Percentiles rank a stretch among this genome's conserved stretches.
Evolutionary conservation across 2,888 invertebrate genomes (phyloP).

Genomic region (Linnaemya tessellans): DNA sequence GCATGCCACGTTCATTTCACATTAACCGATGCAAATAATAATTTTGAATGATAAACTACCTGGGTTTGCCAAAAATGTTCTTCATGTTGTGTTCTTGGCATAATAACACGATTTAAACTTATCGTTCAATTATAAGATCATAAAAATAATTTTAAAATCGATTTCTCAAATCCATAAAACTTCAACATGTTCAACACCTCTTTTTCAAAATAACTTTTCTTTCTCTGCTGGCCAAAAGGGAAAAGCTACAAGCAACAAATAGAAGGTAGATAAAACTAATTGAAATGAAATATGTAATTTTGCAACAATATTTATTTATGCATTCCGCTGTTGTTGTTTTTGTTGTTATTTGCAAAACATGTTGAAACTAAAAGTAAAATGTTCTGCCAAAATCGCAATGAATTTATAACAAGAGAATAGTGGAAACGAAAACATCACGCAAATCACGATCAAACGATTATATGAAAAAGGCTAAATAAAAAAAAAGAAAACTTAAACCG

Average conservation of each 20-base stretch:
- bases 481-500: slow-evolving; percentile 27
- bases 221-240: background rate
- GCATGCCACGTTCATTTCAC: background rate
- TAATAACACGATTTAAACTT: slow-evolving; percentile 51
- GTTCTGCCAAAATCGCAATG: slow-evolving; percentile 6
- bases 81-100: background rate
- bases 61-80: slow-evolving; percentile 2
- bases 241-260: background rate
- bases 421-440: slow-evolving; percentile 77
- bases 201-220: background rate
- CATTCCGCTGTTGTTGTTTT: background rate
- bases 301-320: slow-evolving; percentile 60
- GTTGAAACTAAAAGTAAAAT: slow-evolving; percentile 41
- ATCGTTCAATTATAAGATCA: slow-evolving; percentile 66
- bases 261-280: slow-evolving; percentile 22
- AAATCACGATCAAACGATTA: slow-evolving; percentile 83
- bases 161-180: slow-evolving; percentile 56
- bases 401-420: background rate
- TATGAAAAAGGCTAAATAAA: slow-evolving; percentile 73
- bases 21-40: slow-evolving; percentile 21
- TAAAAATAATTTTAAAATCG: slow-evolving; percentile 64
- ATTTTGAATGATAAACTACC: slow-evolving; percentile 29
- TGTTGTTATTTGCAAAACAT: slow-evolving; percentile 7
- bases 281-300: slow-evolving; percentile 65
- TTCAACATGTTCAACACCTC: slow-evolving; percentile 51